These are phyloP conservation scores for Bhutanitis thaidina DNA, from an alignment of 2,888 invertebrate species.

Conservation along the genomic window DNA sequence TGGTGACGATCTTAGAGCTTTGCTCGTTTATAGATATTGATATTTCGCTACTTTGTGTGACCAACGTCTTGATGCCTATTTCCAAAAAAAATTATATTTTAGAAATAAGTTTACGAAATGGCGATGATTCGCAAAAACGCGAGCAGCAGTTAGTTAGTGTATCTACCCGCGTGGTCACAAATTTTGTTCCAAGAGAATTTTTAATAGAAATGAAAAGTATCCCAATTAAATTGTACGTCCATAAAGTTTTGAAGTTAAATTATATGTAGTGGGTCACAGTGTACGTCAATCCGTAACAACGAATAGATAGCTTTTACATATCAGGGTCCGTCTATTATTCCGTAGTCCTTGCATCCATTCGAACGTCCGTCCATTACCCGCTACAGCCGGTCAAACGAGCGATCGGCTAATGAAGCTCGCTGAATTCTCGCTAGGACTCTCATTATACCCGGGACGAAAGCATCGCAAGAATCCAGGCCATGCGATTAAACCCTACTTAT, in stretches of 20 bases:
- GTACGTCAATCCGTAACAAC: slow-evolving; percentile 29
- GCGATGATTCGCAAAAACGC: too few relatives aligned
- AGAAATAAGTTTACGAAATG: too few relatives aligned
- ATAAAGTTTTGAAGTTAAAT: not conserved
- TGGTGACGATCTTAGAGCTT: not conserved
- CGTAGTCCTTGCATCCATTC: slow-evolving; percentile 38
- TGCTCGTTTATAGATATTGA: not conserved
- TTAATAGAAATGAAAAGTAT: too few relatives aligned
- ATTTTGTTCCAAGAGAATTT: too few relatives aligned
- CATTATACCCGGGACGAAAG: slow-evolving; percentile 35
- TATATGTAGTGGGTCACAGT: slow-evolving; percentile 23
- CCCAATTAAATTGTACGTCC: too few relatives aligned
- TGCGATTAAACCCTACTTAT: slow-evolving; percentile 23
- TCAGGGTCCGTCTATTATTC: slow-evolving; percentile 54
- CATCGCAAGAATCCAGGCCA: slow-evolving; percentile 26
- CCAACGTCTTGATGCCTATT: too few relatives aligned
- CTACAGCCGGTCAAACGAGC: slow-evolving; percentile 34
- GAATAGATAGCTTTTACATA: slow-evolving; percentile 45
- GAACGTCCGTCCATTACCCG: slow-evolving; percentile 31
- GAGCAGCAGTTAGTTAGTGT: too few relatives aligned
- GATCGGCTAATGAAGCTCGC: slow-evolving; percentile 52
- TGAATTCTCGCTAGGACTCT: slow-evolving; percentile 51
- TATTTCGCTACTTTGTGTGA: not conserved
- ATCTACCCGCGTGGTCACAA: too few relatives aligned
- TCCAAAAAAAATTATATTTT: too few relatives aligned